Conservation (phyloP, 2,888 invertebrate genomes). For the Dynastes maya region DNA sequence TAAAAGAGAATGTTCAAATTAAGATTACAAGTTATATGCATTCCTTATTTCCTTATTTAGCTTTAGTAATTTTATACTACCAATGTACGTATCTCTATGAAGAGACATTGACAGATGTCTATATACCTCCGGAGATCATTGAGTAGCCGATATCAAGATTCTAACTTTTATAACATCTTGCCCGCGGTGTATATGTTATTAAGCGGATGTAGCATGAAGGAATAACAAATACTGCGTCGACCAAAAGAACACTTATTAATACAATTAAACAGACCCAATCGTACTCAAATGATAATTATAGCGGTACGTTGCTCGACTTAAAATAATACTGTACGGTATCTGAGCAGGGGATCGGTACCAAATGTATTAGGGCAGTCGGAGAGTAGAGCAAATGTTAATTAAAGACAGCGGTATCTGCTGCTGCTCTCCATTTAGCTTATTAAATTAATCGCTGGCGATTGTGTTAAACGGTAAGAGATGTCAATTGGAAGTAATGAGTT, state of each 20-base stretch:
- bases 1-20: slow-evolving; percentile 12
- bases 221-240: slow-evolving; percentile 13
- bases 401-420: slow-evolving; percentile 13
- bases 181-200: slow-evolving; percentile 4
- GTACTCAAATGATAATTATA: slow-evolving; percentile 25
- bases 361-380: slow-evolving; percentile 16
- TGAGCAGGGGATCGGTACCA: slow-evolving; percentile 10
- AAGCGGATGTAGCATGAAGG: background rate
- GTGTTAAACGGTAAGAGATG: slow-evolving; percentile 19
- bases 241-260: slow-evolving; percentile 13
- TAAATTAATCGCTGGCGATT: slow-evolving; percentile 31
- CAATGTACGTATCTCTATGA: background rate
- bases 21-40: slow-evolving; percentile 8
- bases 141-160: slow-evolving; percentile 12
- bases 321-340: slow-evolving; percentile 26
- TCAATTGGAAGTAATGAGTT: slow-evolving; percentile 20
- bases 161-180: slow-evolving; percentile 1
- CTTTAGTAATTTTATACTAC: slow-evolving; percentile 15
- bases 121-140: slow-evolving; percentile 5
- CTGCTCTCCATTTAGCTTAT: slow-evolving; percentile 1
- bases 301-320: slow-evolving; percentile 13
- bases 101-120: slow-evolving; percentile 16
- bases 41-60: slow-evolving; percentile 15
- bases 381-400: slow-evolving; percentile 35
- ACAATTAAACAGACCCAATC: slow-evolving; percentile 31